Evolutionary conservation across 2,113 vertebrate species (phyloP).

Genomic region (Cephalopholis sonnerati): DNA sequence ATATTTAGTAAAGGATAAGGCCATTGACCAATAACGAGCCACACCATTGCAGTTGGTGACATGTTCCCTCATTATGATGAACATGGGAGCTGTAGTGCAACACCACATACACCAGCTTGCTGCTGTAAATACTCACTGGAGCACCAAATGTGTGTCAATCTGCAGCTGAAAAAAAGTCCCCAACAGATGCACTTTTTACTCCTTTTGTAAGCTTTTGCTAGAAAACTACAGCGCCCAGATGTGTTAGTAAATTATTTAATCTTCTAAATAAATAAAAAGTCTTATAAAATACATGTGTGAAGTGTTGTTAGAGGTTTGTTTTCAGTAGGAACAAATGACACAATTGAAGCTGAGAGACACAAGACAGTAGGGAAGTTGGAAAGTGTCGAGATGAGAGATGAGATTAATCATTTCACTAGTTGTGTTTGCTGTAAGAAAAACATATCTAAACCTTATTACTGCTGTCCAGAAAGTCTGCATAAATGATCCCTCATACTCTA

Average conservation of each 20-base stretch:
- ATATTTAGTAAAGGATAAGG: not conserved
- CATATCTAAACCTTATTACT: not conserved
- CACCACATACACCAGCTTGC: too few species aligned
- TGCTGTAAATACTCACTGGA: not conserved
- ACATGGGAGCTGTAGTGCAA: not conserved
- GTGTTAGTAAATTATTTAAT: not conserved
- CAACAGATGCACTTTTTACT: not conserved
- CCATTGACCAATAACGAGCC: not conserved
- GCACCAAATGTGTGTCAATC: not conserved
- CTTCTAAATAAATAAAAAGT: not conserved
- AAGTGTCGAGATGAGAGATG: not conserved
- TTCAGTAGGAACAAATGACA: not conserved
- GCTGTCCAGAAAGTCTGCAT: too few species aligned
- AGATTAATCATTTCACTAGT: not conserved
- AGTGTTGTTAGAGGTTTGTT: not conserved
- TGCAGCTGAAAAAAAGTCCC: not conserved
- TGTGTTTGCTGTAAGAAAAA: not conserved
- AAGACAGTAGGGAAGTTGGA: not conserved
- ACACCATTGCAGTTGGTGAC: not conserved
- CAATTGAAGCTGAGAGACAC: not conserved
- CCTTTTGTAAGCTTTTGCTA: not conserved
- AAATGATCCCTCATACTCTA: not conserved
- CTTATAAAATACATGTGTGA: not conserved
- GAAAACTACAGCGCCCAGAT: not conserved
- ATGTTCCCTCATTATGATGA: not conserved